These are phyloP conservation scores for Athalia circularis DNA, from an alignment of 2,888 invertebrate species.

Conservation along the genomic window DNA sequence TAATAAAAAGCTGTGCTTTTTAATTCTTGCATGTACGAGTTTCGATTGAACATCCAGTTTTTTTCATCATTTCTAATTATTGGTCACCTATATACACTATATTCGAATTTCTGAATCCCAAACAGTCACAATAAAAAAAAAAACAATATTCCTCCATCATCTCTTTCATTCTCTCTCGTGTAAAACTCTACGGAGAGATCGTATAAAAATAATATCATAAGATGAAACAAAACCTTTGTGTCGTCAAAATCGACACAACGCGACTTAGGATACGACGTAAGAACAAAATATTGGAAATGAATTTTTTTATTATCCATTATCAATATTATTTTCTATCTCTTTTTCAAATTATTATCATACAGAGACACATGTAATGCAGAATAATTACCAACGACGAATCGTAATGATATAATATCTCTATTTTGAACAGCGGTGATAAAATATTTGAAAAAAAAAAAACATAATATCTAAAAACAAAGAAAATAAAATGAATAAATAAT, in stretches of 20 bases:
- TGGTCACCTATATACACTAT: too few relatives aligned
- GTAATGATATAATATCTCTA: too few relatives aligned
- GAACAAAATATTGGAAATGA: slow-evolving; percentile 56
- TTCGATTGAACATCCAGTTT: too few relatives aligned
- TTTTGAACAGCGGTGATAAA: too few relatives aligned
- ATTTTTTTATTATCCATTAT: neutral
- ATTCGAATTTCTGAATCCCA: too few relatives aligned
- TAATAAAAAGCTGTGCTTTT: too few relatives aligned
- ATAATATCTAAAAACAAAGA: too few relatives aligned
- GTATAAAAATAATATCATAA: slow-evolving; percentile 4
- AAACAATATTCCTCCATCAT: neutral
- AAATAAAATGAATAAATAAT: neutral
- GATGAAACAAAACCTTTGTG: slow-evolving; percentile 25
- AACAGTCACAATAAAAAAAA: too few relatives aligned
- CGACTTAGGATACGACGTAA: slow-evolving; percentile 54
- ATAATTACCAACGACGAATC: too few relatives aligned
- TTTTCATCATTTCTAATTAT: too few relatives aligned
- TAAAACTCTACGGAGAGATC: slow-evolving; percentile 11
- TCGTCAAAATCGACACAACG: slow-evolving; percentile 31
- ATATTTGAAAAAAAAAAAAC: too few relatives aligned
- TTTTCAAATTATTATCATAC: neutral
- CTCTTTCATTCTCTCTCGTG: slow-evolving; percentile 13
- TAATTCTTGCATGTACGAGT: too few relatives aligned
- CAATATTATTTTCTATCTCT: neutral
- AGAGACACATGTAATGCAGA: neutral